A percentile compares a stretch with the other conserved stretches of the same genome.
These are phyloP conservation scores for Melieria omissa DNA, from an alignment of 2,888 invertebrate species.

Conservation along the genomic window DNA sequence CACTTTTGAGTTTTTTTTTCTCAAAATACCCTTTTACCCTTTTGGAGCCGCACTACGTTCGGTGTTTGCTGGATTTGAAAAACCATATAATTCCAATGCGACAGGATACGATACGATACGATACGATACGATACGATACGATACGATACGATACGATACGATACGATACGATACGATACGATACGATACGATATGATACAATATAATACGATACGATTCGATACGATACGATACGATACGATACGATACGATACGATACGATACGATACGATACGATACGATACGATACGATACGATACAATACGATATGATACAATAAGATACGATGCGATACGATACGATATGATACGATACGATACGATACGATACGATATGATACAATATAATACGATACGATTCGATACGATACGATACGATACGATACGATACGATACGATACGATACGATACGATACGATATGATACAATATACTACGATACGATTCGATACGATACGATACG, in stretches of 20 bases:
- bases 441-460: background rate
- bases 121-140: background rate
- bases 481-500: background rate
- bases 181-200: background rate
- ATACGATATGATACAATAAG: background rate
- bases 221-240: background rate
- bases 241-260: background rate
- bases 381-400: background rate
- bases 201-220: background rate
- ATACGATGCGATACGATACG: background rate
- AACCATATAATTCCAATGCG: background rate
- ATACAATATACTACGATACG: conserved; percentile 1
- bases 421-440: background rate
- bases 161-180: background rate
- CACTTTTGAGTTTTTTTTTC: too few species aligned
- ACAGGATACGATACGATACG: background rate
- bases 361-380: background rate
- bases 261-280: background rate
- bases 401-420: background rate
- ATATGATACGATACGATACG: background rate
- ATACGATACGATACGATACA: conserved; percentile 10
- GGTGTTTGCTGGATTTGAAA: too few species aligned
- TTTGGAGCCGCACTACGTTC: too few species aligned
- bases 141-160: background rate
- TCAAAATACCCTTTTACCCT: too few species aligned